Evolutionary conservation across 2,113 vertebrate genomes (phyloP).

Genomic region (Danionella cerebrum): DNA sequence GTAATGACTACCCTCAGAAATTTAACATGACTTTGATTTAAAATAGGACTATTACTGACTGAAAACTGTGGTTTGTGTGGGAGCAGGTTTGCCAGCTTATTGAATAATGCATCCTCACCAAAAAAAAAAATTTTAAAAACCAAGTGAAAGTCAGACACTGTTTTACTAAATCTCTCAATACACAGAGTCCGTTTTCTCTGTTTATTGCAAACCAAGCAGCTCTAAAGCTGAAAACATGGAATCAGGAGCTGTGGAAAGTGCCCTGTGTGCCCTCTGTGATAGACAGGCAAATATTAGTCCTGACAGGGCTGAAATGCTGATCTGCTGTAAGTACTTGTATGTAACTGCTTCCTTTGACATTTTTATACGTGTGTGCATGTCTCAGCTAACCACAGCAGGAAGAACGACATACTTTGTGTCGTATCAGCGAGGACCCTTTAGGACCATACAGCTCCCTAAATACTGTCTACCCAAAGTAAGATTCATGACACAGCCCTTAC

Average conservation of each 20-base stretch:
- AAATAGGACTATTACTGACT: too few relatives aligned
- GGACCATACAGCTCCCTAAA: constrained; percentile 88
- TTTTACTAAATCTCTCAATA: not conserved
- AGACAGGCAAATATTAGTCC: not conserved
- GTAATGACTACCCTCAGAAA: too few relatives aligned
- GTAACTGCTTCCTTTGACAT: not conserved
- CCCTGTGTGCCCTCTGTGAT: too few relatives aligned
- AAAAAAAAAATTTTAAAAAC: not conserved
- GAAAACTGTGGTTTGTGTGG: not conserved
- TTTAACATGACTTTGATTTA: too few relatives aligned
- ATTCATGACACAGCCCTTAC: not conserved
- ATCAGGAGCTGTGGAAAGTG: not conserved
- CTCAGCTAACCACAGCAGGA: constrained; percentile 85
- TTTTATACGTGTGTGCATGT: not conserved
- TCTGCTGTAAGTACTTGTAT: not conserved
- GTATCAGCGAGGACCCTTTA: constrained; percentile 88
- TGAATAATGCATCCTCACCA: not conserved
- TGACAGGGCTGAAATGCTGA: not conserved
- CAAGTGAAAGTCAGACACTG: not conserved
- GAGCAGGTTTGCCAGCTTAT: not conserved
- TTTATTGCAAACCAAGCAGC: not conserved
- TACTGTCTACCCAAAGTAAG: constrained; percentile 95
- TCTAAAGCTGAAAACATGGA: not conserved
- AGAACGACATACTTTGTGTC: constrained; percentile 93
- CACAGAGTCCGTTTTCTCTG: not conserved